These are phyloP conservation scores for Boleophthalmus pectinirostris DNA, from an alignment of 2,113 vertebrate genomes.

Conservation along the genomic window DNA sequence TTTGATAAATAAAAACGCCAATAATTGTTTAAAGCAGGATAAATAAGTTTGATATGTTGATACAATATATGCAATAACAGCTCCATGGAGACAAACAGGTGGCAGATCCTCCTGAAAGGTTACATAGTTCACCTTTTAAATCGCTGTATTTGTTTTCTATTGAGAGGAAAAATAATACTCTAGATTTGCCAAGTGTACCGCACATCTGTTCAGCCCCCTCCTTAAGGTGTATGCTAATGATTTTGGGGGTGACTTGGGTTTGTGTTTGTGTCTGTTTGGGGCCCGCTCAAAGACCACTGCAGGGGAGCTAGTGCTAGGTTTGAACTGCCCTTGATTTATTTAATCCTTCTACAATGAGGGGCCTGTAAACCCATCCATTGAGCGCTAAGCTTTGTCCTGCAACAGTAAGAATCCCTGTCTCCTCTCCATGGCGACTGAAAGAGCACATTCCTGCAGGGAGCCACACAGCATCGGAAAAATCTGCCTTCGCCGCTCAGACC, in stretches of 20 bases:
- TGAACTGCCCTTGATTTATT: conserved; percentile 72
- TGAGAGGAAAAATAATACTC: neutral
- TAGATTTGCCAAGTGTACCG: neutral
- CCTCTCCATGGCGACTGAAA: conserved; percentile 71
- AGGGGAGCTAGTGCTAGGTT: conserved; percentile 48
- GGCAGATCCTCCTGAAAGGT: too few species aligned
- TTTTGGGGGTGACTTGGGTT: conserved; percentile 46
- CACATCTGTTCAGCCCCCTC: conserved; percentile 5
- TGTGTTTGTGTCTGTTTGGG: conserved; percentile 65
- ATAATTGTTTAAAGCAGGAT: too few species aligned
- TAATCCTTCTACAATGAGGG: conserved; percentile 68
- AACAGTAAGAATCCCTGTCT: conserved; percentile 71
- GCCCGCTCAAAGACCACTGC: conserved; percentile 41
- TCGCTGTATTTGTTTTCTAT: too few species aligned
- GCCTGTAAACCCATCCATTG: conserved; percentile 71
- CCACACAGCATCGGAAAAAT: conserved; percentile 56
- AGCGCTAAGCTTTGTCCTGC: conserved; percentile 68
- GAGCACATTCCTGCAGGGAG: conserved; percentile 72
- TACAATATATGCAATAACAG: too few species aligned
- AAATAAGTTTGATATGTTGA: too few species aligned
- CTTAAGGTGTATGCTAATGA: conserved; percentile 59
- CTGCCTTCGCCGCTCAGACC: conserved; percentile 38
- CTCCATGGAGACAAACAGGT: too few species aligned
- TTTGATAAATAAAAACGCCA: too few species aligned
- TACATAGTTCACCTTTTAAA: too few species aligned